A percentile compares a stretch with the other conserved stretches of the same genome.
Evolutionary conservation across 2,113 vertebrate species (phyloP).

Genomic region (Todiramphus saurophagus): DNA sequence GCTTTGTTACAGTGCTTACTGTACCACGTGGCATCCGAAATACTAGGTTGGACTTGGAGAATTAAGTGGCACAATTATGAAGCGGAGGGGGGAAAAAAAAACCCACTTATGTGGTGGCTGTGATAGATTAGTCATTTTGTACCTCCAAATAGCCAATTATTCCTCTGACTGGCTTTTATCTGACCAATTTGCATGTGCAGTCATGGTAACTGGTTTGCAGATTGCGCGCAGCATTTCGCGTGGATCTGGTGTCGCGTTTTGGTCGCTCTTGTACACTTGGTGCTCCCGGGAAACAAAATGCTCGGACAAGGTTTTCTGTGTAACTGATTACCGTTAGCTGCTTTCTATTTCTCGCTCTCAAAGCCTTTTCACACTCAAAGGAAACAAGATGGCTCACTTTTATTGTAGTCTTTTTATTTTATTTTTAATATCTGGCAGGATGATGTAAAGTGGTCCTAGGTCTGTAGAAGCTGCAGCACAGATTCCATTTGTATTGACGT

Average conservation of each 20-base stretch:
- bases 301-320: neutral
- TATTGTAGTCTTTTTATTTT: neutral
- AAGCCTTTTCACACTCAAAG: neutral
- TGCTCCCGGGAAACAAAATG: neutral
- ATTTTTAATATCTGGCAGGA: neutral
- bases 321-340: neutral
- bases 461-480: neutral
- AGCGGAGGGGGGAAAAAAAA: neutral
- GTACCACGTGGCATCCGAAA: neutral
- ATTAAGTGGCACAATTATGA: constrained; percentile 33
- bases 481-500: neutral
- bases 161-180: constrained; percentile 64
- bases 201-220: constrained; percentile 69
- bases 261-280: neutral
- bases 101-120: constrained; percentile 37
- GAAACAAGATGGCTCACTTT: constrained; percentile 8
- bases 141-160: constrained; percentile 65
- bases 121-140: constrained; percentile 66
- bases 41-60: neutral
- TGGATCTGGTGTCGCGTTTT: constrained; percentile 30
- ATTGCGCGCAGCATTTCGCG: constrained; percentile 39
- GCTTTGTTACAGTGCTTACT: neutral
- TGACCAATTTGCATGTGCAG: constrained; percentile 67
- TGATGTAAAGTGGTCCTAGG: neutral
- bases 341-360: neutral